Conservation (phyloP, 2,888 invertebrate species). For the Rambutsinella grinnellia region DNA sequence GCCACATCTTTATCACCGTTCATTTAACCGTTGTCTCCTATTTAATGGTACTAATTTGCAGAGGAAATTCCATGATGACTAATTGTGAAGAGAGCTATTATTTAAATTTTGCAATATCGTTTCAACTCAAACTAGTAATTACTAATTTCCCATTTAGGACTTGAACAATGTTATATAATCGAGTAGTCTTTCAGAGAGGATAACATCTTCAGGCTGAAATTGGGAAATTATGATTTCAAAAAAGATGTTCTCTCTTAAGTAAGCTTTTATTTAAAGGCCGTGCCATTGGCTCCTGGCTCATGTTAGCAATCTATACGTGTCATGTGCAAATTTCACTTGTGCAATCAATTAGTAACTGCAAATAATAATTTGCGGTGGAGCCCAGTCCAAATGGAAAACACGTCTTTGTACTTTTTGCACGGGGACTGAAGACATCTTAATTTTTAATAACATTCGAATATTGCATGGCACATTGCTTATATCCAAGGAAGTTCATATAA, state of each 20-base stretch:
- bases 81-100: conserved; percentile 8
- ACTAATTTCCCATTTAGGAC: conserved; percentile 33
- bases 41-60: background rate
- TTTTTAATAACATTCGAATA: too few species aligned
- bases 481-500: too few species aligned
- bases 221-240: background rate
- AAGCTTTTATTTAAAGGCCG: background rate
- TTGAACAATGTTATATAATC: background rate
- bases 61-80: background rate
- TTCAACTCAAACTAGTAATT: conserved; percentile 23
- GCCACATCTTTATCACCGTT: background rate
- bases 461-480: too few species aligned
- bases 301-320: too few species aligned
- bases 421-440: too few species aligned
- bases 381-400: too few species aligned
- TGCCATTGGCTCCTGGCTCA: background rate
- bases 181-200: background rate
- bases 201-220: background rate
- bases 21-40: background rate
- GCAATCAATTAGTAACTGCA: too few species aligned
- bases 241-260: background rate
- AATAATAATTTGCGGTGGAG: too few species aligned
- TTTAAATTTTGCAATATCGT: conserved; percentile 39
- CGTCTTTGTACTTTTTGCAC: too few species aligned
- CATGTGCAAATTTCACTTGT: too few species aligned